These are phyloP conservation scores for Trichogramma pretiosum DNA, from an alignment of 1,140 invertebrate genomes.

Conservation along the genomic window DNA sequence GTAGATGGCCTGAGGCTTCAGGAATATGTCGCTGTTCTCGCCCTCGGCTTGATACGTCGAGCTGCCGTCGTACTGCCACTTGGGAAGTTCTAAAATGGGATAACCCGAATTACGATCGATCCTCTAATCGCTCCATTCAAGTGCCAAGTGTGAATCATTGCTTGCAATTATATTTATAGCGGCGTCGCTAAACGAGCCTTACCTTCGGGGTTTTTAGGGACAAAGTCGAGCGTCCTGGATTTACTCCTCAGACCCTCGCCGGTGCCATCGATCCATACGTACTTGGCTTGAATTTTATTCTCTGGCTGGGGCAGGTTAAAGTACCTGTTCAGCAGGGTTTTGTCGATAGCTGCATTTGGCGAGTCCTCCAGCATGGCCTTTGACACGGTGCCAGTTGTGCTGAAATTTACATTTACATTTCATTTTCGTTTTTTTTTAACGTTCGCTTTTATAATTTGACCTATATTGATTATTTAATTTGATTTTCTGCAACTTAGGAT, in stretches of 20 bases:
- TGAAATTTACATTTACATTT: constrained; percentile 15
- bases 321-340: constrained; percentile 64
- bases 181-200: constrained; percentile 1
- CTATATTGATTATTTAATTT: too few relatives aligned
- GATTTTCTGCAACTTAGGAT: too few relatives aligned
- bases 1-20: constrained; percentile 85
- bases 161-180: not conserved
- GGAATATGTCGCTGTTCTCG: constrained; percentile 78
- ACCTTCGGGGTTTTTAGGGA: constrained; percentile 66
- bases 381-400: constrained; percentile 35
- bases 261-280: constrained; percentile 94
- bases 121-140: too few relatives aligned
- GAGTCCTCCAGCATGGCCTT: constrained; percentile 50
- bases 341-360: constrained; percentile 64
- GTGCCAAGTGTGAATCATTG: too few relatives aligned
- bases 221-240: constrained; percentile 72
- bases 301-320: constrained; percentile 67
- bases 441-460: too few relatives aligned
- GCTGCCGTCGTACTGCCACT: constrained; percentile 95
- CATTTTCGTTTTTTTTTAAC: not conserved
- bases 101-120: constrained; percentile 29
- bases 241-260: constrained; percentile 82
- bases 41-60: constrained; percentile 72
- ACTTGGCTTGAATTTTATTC: constrained; percentile 72
- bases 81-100: constrained; percentile 67